Evolutionary conservation across 1,140 invertebrate species (phyloP).

Genomic region (Neelides sp.): DNA sequence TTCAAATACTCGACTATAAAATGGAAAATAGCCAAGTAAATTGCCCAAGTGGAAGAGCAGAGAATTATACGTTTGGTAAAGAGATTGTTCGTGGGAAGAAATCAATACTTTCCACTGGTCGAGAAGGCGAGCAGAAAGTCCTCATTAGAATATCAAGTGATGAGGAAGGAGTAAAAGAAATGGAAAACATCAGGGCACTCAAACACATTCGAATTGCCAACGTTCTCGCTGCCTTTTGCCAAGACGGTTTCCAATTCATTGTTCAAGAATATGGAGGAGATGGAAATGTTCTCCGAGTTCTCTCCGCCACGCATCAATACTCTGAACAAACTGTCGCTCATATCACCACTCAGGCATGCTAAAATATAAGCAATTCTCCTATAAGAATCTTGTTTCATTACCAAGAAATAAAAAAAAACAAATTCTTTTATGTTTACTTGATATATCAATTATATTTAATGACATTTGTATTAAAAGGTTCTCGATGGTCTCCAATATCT

Average conservation of each 20-base stretch:
- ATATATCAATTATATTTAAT: slow-evolving; percentile 2
- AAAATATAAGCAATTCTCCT: too few species aligned
- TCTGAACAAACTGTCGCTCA: slow-evolving; percentile 77
- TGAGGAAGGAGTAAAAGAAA: neutral
- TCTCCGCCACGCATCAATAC: slow-evolving; percentile 68
- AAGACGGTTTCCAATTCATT: neutral
- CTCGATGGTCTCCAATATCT: slow-evolving; percentile 80
- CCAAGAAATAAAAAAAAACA: too few species aligned
- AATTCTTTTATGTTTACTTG: neutral
- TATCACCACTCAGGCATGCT: slow-evolving; percentile 63
- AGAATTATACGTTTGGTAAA: slow-evolving; percentile 1
- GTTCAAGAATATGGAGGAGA: slow-evolving; percentile 1
- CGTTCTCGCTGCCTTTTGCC: neutral
- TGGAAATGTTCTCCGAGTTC: neutral
- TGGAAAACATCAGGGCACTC: neutral
- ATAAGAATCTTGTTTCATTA: too few species aligned
- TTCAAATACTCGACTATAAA: neutral
- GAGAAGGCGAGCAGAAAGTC: neutral
- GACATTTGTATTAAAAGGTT: slow-evolving; percentile 44
- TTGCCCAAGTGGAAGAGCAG: slow-evolving; percentile 6
- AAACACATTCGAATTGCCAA: neutral
- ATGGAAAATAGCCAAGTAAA: neutral
- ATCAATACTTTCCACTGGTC: neutral
- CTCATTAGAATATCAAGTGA: slow-evolving; percentile 4
- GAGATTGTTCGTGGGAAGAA: neutral